These are phyloP conservation scores for Lycaena phlaeas DNA, from an alignment of 2,888 invertebrate genomes.

Conservation along the genomic window DNA sequence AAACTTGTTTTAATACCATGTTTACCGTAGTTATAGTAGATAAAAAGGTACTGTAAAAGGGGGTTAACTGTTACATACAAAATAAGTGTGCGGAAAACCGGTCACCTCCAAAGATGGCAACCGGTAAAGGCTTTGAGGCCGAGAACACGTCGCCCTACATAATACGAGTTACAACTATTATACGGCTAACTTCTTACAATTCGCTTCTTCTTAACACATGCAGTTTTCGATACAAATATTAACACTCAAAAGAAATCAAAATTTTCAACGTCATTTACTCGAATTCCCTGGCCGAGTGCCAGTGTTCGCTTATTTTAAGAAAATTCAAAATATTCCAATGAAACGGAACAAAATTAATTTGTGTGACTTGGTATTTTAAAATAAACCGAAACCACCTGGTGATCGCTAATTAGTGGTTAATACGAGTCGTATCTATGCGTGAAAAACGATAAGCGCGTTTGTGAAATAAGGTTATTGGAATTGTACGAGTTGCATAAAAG, in stretches of 20 bases:
- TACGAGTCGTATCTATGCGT: neutral
- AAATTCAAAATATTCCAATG: conserved; percentile 1
- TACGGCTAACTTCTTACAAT: neutral
- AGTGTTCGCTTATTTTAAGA: conserved; percentile 10
- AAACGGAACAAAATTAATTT: conserved; percentile 5
- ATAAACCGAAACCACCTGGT: conserved; percentile 2
- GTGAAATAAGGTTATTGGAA: neutral
- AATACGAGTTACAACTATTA: conserved; percentile 27
- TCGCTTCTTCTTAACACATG: neutral
- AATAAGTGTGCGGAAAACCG: conserved; percentile 49
- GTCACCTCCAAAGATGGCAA: conserved; percentile 63
- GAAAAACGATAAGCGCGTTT: neutral
- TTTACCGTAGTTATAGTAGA: too few species aligned
- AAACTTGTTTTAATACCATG: too few species aligned
- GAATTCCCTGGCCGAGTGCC: conserved; percentile 17
- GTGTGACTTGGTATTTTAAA: neutral
- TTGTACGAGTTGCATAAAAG: conserved; percentile 3
- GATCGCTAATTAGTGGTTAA: conserved; percentile 2
- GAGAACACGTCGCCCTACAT: conserved; percentile 49
- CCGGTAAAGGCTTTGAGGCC: conserved; percentile 60
- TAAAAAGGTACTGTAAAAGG: conserved; percentile 27
- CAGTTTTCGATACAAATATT: neutral
- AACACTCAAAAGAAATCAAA: neutral
- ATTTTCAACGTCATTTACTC: conserved; percentile 1
- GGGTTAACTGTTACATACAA: conserved; percentile 42